Evolutionary conservation across 2,888 invertebrate genomes (phyloP), one percentile per base, ranked within the genome.

Genomic region (Cheilosia urbana): DNA sequence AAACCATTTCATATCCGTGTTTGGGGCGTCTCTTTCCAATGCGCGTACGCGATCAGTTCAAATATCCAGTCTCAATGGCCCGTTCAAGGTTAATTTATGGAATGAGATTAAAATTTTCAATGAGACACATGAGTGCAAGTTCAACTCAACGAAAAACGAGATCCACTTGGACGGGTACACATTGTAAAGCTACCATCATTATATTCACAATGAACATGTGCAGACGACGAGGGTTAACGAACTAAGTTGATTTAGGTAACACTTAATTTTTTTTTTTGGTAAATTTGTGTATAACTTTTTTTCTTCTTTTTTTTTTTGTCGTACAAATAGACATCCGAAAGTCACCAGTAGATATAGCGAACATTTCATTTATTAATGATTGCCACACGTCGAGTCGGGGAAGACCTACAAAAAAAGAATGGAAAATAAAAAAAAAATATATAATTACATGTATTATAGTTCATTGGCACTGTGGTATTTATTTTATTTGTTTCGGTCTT

Each of bases 61-160:
- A n/a, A 9, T 27, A 17, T 62, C 19, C 27, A 19, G 45, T 30
- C 49, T 37, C 49, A 11, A 58, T 49, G 34, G 19, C 17, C 15
- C 19, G 21, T 51, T 72, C 60, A 72, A 72, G 72, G 72, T 60
- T 72, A 72, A 72, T 72, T 51, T 62, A 72, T 72, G 72, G 72
- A 72, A 42, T 62, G 40, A 53, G 49, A 72, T 62, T 72, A 19
- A 53, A 62, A 24, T 45, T 51, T 47, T 49, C 24, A 21, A 55
- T 66, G 37, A 45, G 34, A 45, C 30, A 49, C 1, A 49, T 13
- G 13, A 51, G 15, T 24, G 47, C 21, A 27, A 27, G 45, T 51
- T 51, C 11, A 57, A 30, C 1, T 6, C 2, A 30, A 30, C 19
- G 47, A 11, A 3, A 21, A 42, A 30, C 7, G 13, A 51, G 7